phyloP scores from a whole-genome alignment of 1,140 invertebrate species.

The Hestina assimilis region DNA sequence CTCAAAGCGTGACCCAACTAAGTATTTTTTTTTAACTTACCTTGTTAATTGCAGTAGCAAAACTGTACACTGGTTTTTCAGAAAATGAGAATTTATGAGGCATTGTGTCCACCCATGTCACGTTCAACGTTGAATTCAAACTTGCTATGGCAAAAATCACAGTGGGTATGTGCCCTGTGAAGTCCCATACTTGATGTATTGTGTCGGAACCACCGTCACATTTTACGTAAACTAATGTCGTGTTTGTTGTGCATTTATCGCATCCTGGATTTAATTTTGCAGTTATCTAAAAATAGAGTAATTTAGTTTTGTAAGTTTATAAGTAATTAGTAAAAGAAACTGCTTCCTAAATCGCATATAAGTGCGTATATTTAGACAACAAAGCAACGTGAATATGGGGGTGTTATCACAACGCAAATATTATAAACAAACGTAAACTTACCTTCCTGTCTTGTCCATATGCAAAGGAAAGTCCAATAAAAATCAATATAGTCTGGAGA shows the following conservation, averaged over 20 bases:
- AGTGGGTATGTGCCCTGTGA: slow-evolving; percentile 74
- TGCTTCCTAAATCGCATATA: no score
- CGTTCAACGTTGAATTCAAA: slow-evolving; percentile 58
- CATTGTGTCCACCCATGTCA: slow-evolving; percentile 68
- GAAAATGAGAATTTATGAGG: slow-evolving; percentile 67
- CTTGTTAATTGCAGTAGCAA: slow-evolving; percentile 79
- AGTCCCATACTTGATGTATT: slow-evolving; percentile 82
- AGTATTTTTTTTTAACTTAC: slow-evolving; percentile 52
- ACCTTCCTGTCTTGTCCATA: slow-evolving; percentile 59
- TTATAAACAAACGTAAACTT: slow-evolving; percentile 16
- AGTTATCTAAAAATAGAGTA: slow-evolving; percentile 56
- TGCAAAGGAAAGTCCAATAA: slow-evolving; percentile 35
- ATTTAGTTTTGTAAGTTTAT: background rate
- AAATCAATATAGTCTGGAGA: slow-evolving; percentile 37
- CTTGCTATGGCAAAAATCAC: slow-evolving; percentile 74
- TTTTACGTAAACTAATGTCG: slow-evolving; percentile 74
- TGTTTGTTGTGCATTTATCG: slow-evolving; percentile 35
- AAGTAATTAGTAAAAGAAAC: background rate
- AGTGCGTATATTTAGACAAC: background rate
- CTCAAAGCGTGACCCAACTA: no score
- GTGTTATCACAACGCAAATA: slow-evolving; percentile 4
- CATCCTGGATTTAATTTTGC: slow-evolving; percentile 61
- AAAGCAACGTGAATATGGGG: slow-evolving; percentile 10
- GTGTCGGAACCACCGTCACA: slow-evolving; percentile 77
- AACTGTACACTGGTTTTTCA: slow-evolving; percentile 73